Base-by-base conservation (phyloP, 2,113 vertebrate species). In the Corynorhinus townsendii region DNA sequence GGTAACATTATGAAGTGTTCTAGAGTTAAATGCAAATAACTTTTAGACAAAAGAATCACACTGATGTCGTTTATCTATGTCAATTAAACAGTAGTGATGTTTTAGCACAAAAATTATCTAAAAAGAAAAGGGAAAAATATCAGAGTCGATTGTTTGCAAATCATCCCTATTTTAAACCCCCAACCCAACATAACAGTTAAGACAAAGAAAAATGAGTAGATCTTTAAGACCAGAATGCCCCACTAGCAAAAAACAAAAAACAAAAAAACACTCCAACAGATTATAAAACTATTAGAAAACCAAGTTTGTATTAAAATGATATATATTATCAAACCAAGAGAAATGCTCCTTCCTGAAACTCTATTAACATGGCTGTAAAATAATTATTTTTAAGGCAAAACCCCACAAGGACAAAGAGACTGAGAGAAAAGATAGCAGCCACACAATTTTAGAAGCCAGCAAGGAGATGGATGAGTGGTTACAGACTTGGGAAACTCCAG, bases 1-100 rank as follows among this genome's bases (percentile, higher is more conserved):
- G 98, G 98, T 85, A 96, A 87, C 86, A 98, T 62, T 11, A 87
- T 26, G 89, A 22, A 98, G 91, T 95, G 94, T 85, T 73, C 92
- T 79, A 54, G 80, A 15, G 88, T 85, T 84, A 90, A 87, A 79
- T 43, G 38, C 49, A 80, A 84, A 40, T 40, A 87, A 93, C 38
- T 95, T 96, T 84, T 62, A 94, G 64, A 81, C 28, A 95, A 86
- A 94, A 95, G 76, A 93, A 59, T 22, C 83, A 79, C 30, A 66
- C 1, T 59, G 8, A 59, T 56, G 8, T 73, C 26, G 68, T 83
- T 90, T 73, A 86, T 62, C 10, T n/a, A n/a, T 66, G 49, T 85
- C 79, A 89, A 30, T 33, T 89, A 84, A 91, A 89, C 1, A 68
- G 22, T 24, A 22, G 15, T 9, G 19, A 86, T 59, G n/a, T 75